Percentiles rank a stretch among this genome's conserved stretches.
phyloP scores from a whole-genome alignment of 2,797 vertebrate species.

The Neosilurus hyrtlii region DNA sequence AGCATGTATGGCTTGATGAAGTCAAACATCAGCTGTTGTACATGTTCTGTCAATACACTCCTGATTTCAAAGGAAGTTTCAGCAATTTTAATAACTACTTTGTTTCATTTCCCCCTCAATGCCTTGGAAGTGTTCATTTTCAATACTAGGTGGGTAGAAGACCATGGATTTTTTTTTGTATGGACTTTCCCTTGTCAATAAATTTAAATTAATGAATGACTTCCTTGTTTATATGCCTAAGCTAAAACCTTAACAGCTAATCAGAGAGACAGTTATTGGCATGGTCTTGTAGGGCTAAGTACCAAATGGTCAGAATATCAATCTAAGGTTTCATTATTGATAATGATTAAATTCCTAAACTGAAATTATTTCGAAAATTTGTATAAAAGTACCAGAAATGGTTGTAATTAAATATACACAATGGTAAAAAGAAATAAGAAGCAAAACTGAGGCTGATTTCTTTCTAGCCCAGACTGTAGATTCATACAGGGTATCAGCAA shows the following conservation, averaged over 20 bases:
- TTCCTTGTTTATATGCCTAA: neutral
- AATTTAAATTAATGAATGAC: no score
- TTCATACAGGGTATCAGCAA: neutral
- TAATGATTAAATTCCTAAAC: neutral
- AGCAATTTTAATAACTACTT: neutral
- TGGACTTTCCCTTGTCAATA: conserved; percentile 1
- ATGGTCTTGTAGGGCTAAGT: neutral
- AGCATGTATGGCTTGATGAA: neutral
- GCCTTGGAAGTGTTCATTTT: neutral
- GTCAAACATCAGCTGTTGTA: neutral
- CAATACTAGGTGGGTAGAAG: neutral
- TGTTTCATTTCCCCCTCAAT: neutral
- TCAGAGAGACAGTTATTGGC: no score
- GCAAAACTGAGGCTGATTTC: neutral
- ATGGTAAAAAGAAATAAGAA: neutral
- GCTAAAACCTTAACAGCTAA: neutral
- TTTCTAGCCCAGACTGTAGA: neutral
- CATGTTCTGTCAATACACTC: neutral
- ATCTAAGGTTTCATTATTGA: neutral
- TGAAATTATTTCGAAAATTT: neutral
- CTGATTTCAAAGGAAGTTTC: neutral
- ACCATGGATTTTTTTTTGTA: neutral
- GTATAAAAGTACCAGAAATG: neutral
- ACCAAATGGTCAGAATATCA: neutral
- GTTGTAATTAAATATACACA: neutral